These are phyloP conservation scores for Biston betularia DNA, from an alignment of 2,888 invertebrate species.

Conservation along the genomic window DNA sequence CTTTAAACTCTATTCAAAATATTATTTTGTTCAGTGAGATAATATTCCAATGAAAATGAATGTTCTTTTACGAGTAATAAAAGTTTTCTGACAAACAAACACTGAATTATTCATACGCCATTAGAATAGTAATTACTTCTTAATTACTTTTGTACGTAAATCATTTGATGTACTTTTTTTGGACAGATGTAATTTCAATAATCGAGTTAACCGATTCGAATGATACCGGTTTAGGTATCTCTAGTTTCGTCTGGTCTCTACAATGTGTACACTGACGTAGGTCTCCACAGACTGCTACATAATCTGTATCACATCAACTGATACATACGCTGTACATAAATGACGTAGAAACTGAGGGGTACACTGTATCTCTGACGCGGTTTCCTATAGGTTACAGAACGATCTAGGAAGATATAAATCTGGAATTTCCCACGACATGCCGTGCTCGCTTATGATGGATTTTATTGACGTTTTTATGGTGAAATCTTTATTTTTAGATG, in stretches of 20 bases:
- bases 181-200: neutral
- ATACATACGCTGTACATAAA: neutral
- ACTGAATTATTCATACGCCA: conserved; percentile 4
- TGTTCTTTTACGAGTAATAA: conserved; percentile 3
- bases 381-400: conserved; percentile 13
- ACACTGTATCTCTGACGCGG: conserved; percentile 12
- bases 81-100: conserved; percentile 4
- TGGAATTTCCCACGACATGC: conserved; percentile 9
- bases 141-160: neutral
- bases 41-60: neutral
- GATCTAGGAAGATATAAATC: conserved; percentile 19
- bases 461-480: conserved; percentile 8
- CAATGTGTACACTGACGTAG: conserved; percentile 20
- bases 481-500: conserved; percentile 18
- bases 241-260: neutral
- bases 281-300: neutral
- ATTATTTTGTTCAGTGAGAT: too few relatives aligned
- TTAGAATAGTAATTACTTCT: neutral
- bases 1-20: neutral
- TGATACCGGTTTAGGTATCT: neutral
- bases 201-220: neutral
- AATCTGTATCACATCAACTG: conserved; percentile 6
- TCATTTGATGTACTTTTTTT: neutral
- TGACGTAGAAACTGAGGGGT: conserved; percentile 6
- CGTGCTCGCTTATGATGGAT: conserved; percentile 7